Base-by-base conservation (phyloP, 2,113 vertebrate species). In the Pseudorectes ferrugineus region DNA sequence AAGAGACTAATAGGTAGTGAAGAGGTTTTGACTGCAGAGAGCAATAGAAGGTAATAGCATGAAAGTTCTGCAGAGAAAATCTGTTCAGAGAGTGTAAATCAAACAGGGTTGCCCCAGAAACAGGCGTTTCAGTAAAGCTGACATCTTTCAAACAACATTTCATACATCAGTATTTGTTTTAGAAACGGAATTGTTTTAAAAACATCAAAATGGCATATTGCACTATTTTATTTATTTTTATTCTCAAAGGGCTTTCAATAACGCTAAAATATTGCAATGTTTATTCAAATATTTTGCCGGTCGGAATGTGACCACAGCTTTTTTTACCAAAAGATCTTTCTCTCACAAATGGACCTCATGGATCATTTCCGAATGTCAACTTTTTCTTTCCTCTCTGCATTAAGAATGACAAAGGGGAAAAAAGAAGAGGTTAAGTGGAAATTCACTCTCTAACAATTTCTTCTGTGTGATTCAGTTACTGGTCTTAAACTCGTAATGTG, bases 151-250 rank as follows among this genome's bases (percentile, higher is more conserved):
- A 82, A 68, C 26, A 85, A 20, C 33, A 54, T 93, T 94, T 88
- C 31, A 85, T 76, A 82, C 49, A 82, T 65, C 15, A 66, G 42
- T n/a, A 76, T 94, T 92, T 94, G 49, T 61, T 92, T 92, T 65
- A 92, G 74, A 82, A 89, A 68, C 0, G 0, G 12, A 85, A 67
- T 61, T 57, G 62, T 52, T 94, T 89, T 26, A 17, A 93, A 94
- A 94, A 52, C 38, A 88, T 73, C 31, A 79, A 35, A 89, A 75
- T 76, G 62, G 8, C 26, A 59, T 82, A 61, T 75, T 71, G n/a
- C 19, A 85, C 10, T 6, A n/a, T 89, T 88, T 78, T 68, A 87
- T 87, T 95, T 89, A 71, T 82, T 93, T 91, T 96, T 92, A 52
- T 12, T 75, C 88, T 61, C 54, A 73, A 93, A 88, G 48, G 25